A percentile compares a stretch with the other conserved stretches of the same genome.
Conservation (phyloP, 2,113 vertebrate genomes). For the Mandrillus leucophaeus region DNA sequence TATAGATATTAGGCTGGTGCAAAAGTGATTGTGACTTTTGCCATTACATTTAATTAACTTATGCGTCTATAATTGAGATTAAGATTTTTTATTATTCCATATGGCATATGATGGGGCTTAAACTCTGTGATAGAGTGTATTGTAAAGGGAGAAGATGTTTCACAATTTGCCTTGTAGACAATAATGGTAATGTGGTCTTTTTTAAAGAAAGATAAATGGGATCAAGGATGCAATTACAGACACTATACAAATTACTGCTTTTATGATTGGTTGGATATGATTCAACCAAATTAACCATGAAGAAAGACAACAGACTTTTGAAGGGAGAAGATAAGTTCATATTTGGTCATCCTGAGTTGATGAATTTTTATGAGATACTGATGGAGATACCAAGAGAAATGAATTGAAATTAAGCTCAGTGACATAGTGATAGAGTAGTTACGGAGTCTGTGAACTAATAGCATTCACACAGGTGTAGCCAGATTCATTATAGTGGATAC, state of each 20-base stretch:
- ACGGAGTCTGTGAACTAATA: neutral
- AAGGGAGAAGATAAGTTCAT: neutral
- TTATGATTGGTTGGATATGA: neutral
- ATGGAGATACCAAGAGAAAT: neutral
- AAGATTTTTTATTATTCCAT: neutral
- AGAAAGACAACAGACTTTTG: neutral
- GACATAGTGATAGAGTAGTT: neutral
- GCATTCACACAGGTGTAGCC: neutral
- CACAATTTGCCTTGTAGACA: neutral
- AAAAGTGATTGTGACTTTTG: too few species aligned
- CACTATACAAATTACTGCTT: neutral
- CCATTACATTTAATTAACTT: neutral
- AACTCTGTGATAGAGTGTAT: neutral
- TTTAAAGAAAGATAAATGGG: neutral
- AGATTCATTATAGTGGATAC: neutral
- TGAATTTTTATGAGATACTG: neutral
- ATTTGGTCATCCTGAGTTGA: neutral
- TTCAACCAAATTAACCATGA: neutral
- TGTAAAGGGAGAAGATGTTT: neutral
- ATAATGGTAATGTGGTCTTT: neutral
- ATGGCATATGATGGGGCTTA: neutral
- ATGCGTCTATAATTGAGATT: neutral
- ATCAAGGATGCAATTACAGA: neutral
- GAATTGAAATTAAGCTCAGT: neutral
- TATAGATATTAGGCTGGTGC: too few species aligned